These are phyloP conservation scores for Hyalella azteca DNA, from an alignment of 2,888 invertebrate species.

Conservation along the genomic window DNA sequence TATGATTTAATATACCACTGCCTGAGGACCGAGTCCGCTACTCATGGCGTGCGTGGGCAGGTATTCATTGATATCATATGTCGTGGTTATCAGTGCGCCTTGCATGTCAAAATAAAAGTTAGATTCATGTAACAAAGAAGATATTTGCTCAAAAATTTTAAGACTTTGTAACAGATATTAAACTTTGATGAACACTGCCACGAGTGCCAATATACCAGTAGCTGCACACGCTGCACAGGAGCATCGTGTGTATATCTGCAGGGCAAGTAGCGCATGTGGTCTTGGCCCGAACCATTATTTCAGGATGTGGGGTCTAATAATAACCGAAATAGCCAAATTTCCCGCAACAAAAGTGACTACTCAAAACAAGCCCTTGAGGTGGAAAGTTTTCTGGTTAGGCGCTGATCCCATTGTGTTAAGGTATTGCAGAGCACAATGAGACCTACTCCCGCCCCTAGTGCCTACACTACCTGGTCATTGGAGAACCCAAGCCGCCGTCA, in stretches of 20 bases:
- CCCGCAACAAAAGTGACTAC: slow-evolving; percentile 31
- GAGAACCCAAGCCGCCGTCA: not conserved
- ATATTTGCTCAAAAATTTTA: too few relatives aligned
- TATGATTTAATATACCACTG: too few relatives aligned
- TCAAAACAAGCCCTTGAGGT: slow-evolving; percentile 37
- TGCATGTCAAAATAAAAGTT: too few relatives aligned
- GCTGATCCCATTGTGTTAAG: slow-evolving; percentile 27
- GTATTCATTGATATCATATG: too few relatives aligned
- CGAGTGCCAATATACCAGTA: too few relatives aligned
- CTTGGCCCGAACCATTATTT: not conserved
- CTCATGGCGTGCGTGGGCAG: too few relatives aligned
- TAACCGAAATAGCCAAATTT: slow-evolving; percentile 28
- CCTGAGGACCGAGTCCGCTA: too few relatives aligned
- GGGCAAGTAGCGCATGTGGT: not conserved
- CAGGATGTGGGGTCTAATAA: not conserved
- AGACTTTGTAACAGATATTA: too few relatives aligned
- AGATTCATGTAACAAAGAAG: too few relatives aligned
- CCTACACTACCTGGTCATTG: not conserved
- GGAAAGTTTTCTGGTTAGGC: slow-evolving; percentile 37
- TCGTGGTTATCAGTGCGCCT: too few relatives aligned
- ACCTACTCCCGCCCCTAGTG: not conserved
- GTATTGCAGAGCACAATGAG: slow-evolving; percentile 19
- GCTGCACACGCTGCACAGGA: too few relatives aligned
- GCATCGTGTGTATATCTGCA: not conserved
- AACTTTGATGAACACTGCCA: too few relatives aligned